Conservation (phyloP, 2,113 vertebrate species). For the Bos taurus region ARS-UCD2.0 NC_037339.1:52210501-52211000, state of each 20-base stretch:
- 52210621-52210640: not conserved
- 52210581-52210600: not conserved
- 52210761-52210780: not conserved
- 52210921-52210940: not conserved
- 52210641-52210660: constrained; percentile 16
- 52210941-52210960: not conserved
- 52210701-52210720: not conserved
- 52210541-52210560: not conserved
- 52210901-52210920: constrained; percentile 1
- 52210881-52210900: constrained; percentile 6
- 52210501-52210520: not conserved
- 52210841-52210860: not conserved
- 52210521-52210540: not conserved
- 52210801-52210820: not conserved
- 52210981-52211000: not conserved
- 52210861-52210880: constrained; percentile 29
- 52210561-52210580: not conserved
- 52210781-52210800: not conserved
- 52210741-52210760: not conserved
- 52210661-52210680: constrained; percentile 7
- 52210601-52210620: constrained; percentile 5
- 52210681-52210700: not conserved
- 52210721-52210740: constrained; percentile 18
- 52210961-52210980: not conserved
- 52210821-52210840: not conserved